A percentile compares a stretch with the other conserved stretches of the same genome.
phyloP scores from a whole-genome alignment of 2,888 invertebrate species.

The Stenichneumon culpator region DNA sequence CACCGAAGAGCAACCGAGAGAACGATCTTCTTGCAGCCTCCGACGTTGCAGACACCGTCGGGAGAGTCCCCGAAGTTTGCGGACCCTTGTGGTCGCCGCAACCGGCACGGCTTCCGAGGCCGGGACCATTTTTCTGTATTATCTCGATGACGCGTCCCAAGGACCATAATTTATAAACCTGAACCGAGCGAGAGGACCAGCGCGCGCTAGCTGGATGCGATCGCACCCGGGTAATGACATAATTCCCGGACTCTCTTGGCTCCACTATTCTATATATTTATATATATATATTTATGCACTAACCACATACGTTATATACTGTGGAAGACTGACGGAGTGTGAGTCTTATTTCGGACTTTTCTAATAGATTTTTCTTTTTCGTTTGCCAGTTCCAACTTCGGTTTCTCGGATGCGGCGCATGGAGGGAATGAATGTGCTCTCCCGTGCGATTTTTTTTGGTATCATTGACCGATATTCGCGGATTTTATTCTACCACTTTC shows the following conservation, averaged over 20 bases:
- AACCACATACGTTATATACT: neutral
- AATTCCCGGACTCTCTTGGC: conserved; percentile 72
- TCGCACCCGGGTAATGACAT: conserved; percentile 77
- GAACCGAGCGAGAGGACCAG: conserved; percentile 65
- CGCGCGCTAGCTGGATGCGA: conserved; percentile 40
- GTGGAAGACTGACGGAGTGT: neutral
- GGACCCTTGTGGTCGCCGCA: conserved; percentile 52
- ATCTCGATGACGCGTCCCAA: conserved; percentile 79
- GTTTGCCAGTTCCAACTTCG: neutral
- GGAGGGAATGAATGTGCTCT: neutral
- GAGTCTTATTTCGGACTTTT: neutral
- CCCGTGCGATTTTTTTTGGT: neutral
- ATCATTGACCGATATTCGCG: neutral
- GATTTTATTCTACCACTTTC: neutral
- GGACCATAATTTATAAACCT: conserved; percentile 78
- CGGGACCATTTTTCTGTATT: conserved; percentile 81
- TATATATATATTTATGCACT: neutral
- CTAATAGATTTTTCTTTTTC: neutral
- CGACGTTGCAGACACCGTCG: conserved; percentile 3
- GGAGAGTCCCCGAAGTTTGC: conserved; percentile 42
- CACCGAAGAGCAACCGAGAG: conserved; percentile 16
- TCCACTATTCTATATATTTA: neutral
- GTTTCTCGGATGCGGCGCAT: neutral
- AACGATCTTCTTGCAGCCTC: conserved; percentile 6
- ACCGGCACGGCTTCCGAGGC: conserved; percentile 73